Percentiles rank a stretch among this genome's conserved stretches.
Evolutionary conservation across 1,140 invertebrate genomes (phyloP).

Genomic region (Scaptomyza hsui): DNA sequence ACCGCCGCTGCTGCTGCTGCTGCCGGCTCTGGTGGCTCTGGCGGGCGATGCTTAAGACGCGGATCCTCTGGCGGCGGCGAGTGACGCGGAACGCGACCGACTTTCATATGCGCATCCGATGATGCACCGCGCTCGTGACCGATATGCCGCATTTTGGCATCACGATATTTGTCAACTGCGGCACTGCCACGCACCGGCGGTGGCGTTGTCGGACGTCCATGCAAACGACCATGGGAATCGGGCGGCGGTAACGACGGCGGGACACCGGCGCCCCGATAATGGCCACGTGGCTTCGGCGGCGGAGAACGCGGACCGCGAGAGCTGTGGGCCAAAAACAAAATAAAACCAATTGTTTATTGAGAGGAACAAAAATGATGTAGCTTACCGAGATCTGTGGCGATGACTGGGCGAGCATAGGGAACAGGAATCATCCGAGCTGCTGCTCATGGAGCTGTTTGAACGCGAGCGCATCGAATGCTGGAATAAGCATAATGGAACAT

Average conservation of each 20-base stretch:
- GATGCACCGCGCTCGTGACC: slow-evolving; percentile 68
- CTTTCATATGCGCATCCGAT: slow-evolving; percentile 69
- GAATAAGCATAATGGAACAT: not conserved
- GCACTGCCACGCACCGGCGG: slow-evolving; percentile 63
- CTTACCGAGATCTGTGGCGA: slow-evolving; percentile 82
- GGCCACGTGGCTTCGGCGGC: slow-evolving; percentile 75
- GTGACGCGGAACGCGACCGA: slow-evolving; percentile 69
- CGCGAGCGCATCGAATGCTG: slow-evolving; percentile 84
- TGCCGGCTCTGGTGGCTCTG: slow-evolving; percentile 82
- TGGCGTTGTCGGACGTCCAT: slow-evolving; percentile 70
- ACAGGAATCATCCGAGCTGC: slow-evolving; percentile 92
- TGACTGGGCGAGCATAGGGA: slow-evolving; percentile 87
- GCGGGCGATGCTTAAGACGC: slow-evolving; percentile 79
- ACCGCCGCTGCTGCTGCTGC: slow-evolving; percentile 44
- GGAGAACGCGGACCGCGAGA: slow-evolving; percentile 80
- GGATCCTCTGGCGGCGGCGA: slow-evolving; percentile 82
- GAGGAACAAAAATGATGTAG: not conserved
- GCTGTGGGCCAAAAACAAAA: slow-evolving; percentile 12
- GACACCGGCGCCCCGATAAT: slow-evolving; percentile 70
- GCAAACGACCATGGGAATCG: slow-evolving; percentile 72
- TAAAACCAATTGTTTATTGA: not conserved
- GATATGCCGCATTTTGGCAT: slow-evolving; percentile 69
- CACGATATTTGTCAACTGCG: slow-evolving; percentile 76
- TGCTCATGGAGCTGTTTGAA: slow-evolving; percentile 89
- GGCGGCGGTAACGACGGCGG: slow-evolving; percentile 58